Base-by-base conservation (phyloP, 92 coral and sea anemone species). In the Porites lobata region DNA sequence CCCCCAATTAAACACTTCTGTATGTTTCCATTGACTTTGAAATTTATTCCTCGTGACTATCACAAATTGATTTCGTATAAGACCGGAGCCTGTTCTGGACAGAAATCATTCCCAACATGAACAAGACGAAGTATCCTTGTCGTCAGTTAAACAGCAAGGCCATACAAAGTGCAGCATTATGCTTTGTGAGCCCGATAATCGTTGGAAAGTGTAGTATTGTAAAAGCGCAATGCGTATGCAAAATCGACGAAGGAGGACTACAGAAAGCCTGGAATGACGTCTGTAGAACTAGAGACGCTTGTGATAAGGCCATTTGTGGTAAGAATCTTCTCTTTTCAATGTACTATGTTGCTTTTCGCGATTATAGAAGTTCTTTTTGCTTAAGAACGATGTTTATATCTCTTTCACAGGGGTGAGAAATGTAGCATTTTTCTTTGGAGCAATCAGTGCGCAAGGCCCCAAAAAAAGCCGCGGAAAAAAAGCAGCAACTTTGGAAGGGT, bases 41-140 rank as follows among this genome's bases (percentile, higher is more conserved):
- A n/a, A n/a, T n/a, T n/a, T n/a, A n/a, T n/a, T n/a, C n/a, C n/a
- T n/a, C n/a, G n/a, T n/a, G n/a, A n/a, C n/a, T n/a, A n/a, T n/a
- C n/a, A 53, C 9, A 11, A 53, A 8, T 53, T 8, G 12, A 8
- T 53, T n/a, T 66, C 32, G 43, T 66, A 66, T 22, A 66, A 66
- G 21, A 20, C 10, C 71, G 29, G 43, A 66, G 11, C 13, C 72
- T 53, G 43, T 8, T 38, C 26, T 21, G 32, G 29, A 9, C 4
- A 4, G 12, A 68, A 68, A 68, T 24, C 9, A 68, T 15, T 24
- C 13, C 18, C 17, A 75, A 53, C 64, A 56, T 75, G 79, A 21
- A 75, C 66, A 75, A 19, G 38, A 56, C 66, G 8, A 52, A 65
- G 12, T 21, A 75, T 75, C 79, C 79, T 51, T 75, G 79, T 75